Evolutionary conservation across 1,140 invertebrate genomes (phyloP).

Genomic region (Drosophila oshimai): DNA sequence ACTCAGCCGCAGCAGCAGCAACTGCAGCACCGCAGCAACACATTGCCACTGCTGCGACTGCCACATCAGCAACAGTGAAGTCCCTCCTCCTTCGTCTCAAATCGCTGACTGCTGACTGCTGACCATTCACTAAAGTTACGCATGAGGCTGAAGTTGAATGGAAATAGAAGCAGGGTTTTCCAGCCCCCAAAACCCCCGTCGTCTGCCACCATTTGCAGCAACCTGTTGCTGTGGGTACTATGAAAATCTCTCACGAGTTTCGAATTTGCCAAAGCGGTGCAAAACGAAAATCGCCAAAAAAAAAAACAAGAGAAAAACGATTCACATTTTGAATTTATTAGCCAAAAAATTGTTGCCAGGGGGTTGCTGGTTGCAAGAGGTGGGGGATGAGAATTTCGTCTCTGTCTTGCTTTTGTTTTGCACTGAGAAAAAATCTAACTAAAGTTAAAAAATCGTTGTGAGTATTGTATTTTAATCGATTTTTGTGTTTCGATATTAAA

Average conservation of each 20-base stretch:
- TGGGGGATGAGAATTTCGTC: background rate
- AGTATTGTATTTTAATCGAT: no score
- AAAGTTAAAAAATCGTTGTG: no score
- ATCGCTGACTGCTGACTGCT: conserved; percentile 1
- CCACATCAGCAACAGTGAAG: conserved; percentile 1
- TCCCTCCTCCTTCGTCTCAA: background rate
- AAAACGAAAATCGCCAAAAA: conserved; percentile 37
- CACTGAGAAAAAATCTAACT: background rate
- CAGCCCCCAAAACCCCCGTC: background rate
- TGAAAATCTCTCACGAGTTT: conserved; percentile 78
- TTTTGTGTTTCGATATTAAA: no score
- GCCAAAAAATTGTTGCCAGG: conserved; percentile 50
- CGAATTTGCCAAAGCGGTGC: conserved; percentile 60
- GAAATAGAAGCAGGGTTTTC: conserved; percentile 44
- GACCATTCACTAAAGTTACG: conserved; percentile 58
- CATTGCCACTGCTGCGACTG: background rate
- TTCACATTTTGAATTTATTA: conserved; percentile 80
- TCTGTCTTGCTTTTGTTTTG: background rate
- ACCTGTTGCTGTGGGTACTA: conserved; percentile 48
- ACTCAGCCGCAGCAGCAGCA: conserved; percentile 51
- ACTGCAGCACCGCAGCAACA: background rate
- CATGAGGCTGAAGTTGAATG: conserved; percentile 50
- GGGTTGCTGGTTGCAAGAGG: background rate
- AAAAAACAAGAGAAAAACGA: conserved; percentile 49
- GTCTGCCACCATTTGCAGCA: background rate